Evolutionary conservation across 37 sponge, comb jelly and placozoan species (phyloP), one percentile per base, ranked within the genome.

Genomic region (Spongia lamella): DNA sequence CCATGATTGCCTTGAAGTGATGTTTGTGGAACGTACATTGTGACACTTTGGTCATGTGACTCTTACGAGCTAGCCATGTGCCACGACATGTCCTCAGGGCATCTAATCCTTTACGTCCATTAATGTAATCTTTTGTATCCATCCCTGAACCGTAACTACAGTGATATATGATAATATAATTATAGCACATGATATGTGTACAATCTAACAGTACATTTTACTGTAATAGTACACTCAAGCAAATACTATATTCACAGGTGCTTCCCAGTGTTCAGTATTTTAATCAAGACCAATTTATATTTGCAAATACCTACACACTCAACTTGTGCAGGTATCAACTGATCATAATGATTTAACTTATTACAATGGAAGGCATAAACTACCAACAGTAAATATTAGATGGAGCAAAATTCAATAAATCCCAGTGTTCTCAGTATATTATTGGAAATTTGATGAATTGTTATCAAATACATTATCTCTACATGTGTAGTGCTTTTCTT

Each of bases 1-100:
- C 84, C 94, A 93, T 85, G 65, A 93, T 89, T 64, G 90, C 90
- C 70, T 90, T 83, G 73, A 93, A 93, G 86, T 93, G 94, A 72
- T 93, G 90, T 6, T 83, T 87, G 50, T 89, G 86, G 75, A 93
- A 93, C 19, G 90, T 93, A 11, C 80, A 87, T 68, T 83, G 83
- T 17, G 91, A 85, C n/a, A 83, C 66, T 63, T 80, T 84, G 63
- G 86, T 89, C 90, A 88, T 83, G 82, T 89, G 87, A 49, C 72
- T 31, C 2, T 76, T 84, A 21, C 94, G 78, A n/a, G 83, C 85
- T 57, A 81, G 88, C 88, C 88, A 87, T 27, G 93, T 86, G 7
- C 90, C 90, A 50, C 73, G 68, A 66, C 90, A 84, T 64, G 66
- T 90, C n/a, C 90, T 36, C 47, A 90, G 66, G n/a, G 81, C 86